Evolutionary conservation across 2,888 invertebrate genomes (phyloP).

Genomic region (Lapara coniferarum): DNA sequence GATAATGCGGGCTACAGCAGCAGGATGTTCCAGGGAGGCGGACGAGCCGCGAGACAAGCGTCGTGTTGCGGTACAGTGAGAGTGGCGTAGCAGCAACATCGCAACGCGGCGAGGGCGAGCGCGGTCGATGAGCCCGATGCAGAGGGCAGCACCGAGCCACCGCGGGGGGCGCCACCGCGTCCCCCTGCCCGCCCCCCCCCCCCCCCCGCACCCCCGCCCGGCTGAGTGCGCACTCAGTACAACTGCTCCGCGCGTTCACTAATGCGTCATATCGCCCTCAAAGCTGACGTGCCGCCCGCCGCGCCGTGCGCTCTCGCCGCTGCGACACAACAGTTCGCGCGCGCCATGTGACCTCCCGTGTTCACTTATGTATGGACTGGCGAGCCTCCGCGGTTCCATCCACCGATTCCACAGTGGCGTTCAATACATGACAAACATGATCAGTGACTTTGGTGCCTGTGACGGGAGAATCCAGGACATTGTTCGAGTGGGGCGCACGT

Average conservation of each 20-base stretch:
- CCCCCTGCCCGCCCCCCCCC: conserved; percentile 54
- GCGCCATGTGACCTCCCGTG: conserved; percentile 79
- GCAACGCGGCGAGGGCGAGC: conserved; percentile 71
- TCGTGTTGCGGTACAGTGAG: conserved; percentile 69
- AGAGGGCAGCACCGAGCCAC: conserved; percentile 77
- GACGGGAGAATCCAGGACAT: conserved; percentile 55
- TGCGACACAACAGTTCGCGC: conserved; percentile 63
- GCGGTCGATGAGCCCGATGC: conserved; percentile 82
- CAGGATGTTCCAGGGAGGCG: conserved; percentile 40
- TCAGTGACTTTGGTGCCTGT: conserved; percentile 72
- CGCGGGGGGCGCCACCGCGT: conserved; percentile 61
- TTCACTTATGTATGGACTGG: conserved; percentile 56
- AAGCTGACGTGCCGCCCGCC: conserved; percentile 65
- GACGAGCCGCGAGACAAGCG: conserved; percentile 46
- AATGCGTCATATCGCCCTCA: conserved; percentile 79
- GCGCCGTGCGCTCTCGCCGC: conserved; percentile 33
- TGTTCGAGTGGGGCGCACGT: conserved; percentile 73
- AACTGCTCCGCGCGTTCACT: conserved; percentile 81
- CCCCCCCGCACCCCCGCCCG: conserved; percentile 62
- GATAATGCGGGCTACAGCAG: conserved; percentile 35
- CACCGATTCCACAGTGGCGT: conserved; percentile 29
- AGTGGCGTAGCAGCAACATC: conserved; percentile 57
- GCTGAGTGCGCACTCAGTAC: conserved; percentile 71
- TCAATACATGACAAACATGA: conserved; percentile 47
- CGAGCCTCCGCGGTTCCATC: conserved; percentile 31